phyloP scores from a whole-genome alignment of 2,888 invertebrate species.

The Julus scanicus region DNA sequence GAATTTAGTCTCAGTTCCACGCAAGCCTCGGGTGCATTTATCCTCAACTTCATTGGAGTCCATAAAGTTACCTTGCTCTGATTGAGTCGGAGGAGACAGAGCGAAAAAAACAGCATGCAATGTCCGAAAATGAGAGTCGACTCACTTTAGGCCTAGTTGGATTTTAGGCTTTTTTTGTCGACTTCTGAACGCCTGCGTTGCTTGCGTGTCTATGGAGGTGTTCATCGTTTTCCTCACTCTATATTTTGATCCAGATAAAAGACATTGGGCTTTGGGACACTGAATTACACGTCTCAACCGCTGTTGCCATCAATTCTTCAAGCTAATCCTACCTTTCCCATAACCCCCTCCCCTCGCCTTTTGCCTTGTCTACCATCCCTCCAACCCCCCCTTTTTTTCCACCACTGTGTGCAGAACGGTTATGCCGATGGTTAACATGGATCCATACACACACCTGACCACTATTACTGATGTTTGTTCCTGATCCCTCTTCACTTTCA shows the following conservation, averaged over 20 bases:
- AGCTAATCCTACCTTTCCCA: constrained; percentile 52
- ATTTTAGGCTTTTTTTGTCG: constrained; percentile 17
- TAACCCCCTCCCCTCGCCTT: constrained; percentile 28
- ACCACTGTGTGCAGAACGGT: background rate
- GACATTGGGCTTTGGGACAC: constrained; percentile 54
- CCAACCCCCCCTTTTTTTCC: background rate
- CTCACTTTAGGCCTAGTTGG: constrained; percentile 39
- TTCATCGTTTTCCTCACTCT: constrained; percentile 42
- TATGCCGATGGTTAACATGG: constrained; percentile 37
- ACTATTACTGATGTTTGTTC: constrained; percentile 25
- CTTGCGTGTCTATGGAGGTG: background rate
- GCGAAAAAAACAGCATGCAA: constrained; percentile 49
- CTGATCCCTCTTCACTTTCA: constrained; percentile 30
- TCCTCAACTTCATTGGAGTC: constrained; percentile 52
- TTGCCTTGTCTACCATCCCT: background rate
- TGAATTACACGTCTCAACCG: constrained; percentile 53
- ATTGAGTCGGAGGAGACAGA: constrained; percentile 50
- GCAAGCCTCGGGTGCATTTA: constrained; percentile 10
- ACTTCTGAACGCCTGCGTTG: background rate
- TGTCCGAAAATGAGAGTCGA: constrained; percentile 39
- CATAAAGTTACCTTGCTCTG: constrained; percentile 52
- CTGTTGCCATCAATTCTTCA: constrained; percentile 55
- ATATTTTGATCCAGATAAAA: constrained; percentile 52
- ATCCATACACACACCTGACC: constrained; percentile 34
- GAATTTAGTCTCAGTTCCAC: background rate